A percentile compares a stretch with the other conserved stretches of the same genome.
Conservation (phyloP, 2,797 vertebrate genomes). For the Mus caroli region DNA sequence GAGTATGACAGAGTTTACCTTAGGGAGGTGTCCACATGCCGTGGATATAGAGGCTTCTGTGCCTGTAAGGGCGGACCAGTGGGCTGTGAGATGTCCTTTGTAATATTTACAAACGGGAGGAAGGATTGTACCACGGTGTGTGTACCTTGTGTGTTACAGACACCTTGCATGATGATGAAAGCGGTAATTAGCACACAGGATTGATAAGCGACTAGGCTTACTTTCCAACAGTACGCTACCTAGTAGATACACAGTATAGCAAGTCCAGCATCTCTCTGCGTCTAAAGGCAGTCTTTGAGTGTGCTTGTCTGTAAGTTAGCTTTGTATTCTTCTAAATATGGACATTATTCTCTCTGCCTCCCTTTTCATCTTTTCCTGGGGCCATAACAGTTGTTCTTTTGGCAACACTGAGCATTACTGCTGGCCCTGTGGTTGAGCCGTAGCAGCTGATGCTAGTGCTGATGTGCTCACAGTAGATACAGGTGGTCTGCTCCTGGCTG, state of each 20-base stretch:
- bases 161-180: slow-evolving; percentile 21
- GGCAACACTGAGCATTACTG: background rate
- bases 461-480: background rate
- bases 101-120: slow-evolving; percentile 38
- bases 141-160: slow-evolving; percentile 20
- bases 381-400: slow-evolving; percentile 32
- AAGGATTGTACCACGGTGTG: slow-evolving; percentile 26
- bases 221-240: slow-evolving; percentile 55
- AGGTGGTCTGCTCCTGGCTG: slow-evolving; percentile 5
- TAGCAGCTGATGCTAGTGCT: slow-evolving; percentile 38
- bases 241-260: background rate
- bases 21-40: background rate
- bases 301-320: slow-evolving; percentile 40
- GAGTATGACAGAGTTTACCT: background rate
- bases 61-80: slow-evolving; percentile 7
- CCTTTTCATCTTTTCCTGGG: slow-evolving; percentile 39
- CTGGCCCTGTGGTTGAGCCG: background rate
- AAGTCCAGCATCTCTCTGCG: slow-evolving; percentile 15
- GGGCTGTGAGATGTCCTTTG: background rate
- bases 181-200: background rate
- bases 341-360: background rate
- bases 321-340: slow-evolving; percentile 50
- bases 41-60: background rate
- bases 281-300: background rate
- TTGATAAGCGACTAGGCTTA: slow-evolving; percentile 32